These are phyloP conservation scores for Petroica traversi DNA, from an alignment of 2,113 vertebrate genomes.

Conservation along the genomic window DNA sequence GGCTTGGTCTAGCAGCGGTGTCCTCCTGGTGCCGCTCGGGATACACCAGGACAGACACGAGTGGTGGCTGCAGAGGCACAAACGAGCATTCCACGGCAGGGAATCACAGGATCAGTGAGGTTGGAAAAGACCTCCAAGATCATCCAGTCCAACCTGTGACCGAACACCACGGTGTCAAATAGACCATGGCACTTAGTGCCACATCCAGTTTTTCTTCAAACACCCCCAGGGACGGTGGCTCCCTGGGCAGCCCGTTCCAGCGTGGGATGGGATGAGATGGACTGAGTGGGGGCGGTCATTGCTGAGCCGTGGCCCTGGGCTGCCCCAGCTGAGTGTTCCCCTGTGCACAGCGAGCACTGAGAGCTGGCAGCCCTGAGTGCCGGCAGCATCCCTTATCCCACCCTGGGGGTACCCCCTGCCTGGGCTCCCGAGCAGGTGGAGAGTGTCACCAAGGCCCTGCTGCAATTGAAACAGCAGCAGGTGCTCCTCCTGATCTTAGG, in stretches of 20 bases:
- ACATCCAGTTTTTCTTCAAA: neutral
- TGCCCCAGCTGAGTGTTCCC: accelerated
- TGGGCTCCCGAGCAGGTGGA: too few relatives aligned
- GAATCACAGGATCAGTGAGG: accelerated
- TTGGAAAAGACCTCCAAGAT: neutral
- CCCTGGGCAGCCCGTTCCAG: neutral
- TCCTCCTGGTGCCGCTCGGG: accelerated
- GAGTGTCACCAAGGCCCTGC: neutral
- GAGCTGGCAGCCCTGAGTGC: neutral
- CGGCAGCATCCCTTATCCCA: accelerated
- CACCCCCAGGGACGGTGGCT: neutral
- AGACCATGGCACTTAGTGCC: neutral
- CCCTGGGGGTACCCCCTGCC: accelerated
- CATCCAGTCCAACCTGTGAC: neutral
- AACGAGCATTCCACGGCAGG: neutral
- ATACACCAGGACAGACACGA: accelerated
- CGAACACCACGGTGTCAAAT: neutral
- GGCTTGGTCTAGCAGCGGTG: accelerated
- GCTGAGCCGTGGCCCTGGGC: neutral
- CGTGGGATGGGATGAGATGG: neutral
- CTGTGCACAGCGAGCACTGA: accelerated
- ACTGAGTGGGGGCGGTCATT: accelerated
- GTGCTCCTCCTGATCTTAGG: neutral
- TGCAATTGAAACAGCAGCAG: neutral
- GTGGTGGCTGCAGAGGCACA: neutral